phyloP scores from a whole-genome alignment of 2,888 invertebrate genomes.

The Mimas tiliae region DNA sequence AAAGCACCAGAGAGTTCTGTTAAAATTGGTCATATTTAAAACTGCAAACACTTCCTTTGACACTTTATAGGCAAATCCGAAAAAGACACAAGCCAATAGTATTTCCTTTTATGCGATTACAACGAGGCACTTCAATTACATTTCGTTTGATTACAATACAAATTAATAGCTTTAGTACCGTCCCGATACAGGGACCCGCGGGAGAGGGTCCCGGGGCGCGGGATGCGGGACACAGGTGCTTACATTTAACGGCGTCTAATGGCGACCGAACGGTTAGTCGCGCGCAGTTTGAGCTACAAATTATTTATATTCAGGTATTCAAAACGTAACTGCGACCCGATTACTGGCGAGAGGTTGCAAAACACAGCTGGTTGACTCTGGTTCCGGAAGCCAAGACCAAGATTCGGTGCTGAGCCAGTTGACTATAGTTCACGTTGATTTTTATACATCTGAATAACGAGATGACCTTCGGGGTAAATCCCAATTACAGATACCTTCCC shows the following conservation, averaged over 20 bases:
- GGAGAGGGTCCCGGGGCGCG: neutral
- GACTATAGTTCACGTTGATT: too few species aligned
- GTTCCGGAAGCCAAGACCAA: too few species aligned
- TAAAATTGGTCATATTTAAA: too few species aligned
- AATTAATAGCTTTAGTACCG: neutral
- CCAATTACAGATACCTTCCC: too few species aligned
- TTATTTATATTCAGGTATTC: neutral
- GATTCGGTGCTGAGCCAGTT: too few species aligned
- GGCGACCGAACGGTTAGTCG: neutral
- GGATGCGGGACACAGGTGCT: slow-evolving; percentile 5
- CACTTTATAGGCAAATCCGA: neutral
- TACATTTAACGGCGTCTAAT: slow-evolving; percentile 13
- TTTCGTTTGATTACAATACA: slow-evolving; percentile 6
- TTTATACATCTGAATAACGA: too few species aligned
- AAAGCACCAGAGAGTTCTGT: too few species aligned
- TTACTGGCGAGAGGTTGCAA: too few species aligned
- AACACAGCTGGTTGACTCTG: neutral
- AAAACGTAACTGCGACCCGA: too few species aligned
- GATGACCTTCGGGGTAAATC: too few species aligned
- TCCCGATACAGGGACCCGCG: neutral
- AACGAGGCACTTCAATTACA: neutral
- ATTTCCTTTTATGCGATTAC: neutral
- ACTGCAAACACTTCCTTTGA: too few species aligned
- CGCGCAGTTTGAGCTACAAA: neutral
- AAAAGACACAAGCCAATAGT: neutral